phyloP scores from a whole-genome alignment of 2,113 vertebrate genomes.

The Pavo muticus region DNA sequence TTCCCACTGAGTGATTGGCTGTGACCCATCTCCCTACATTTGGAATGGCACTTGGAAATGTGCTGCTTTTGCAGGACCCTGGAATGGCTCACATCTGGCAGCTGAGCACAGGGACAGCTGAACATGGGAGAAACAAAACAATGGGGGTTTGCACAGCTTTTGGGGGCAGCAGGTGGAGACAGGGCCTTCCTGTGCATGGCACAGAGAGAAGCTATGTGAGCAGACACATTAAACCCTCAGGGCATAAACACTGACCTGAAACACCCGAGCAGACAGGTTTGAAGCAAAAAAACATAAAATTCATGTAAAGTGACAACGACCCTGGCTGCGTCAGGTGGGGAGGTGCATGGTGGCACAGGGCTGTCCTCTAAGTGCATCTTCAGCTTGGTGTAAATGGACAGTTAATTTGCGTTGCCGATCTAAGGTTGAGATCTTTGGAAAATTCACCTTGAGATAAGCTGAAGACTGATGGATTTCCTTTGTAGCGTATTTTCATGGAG shows the following conservation, averaged over 20 bases:
- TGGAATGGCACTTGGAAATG: not conserved
- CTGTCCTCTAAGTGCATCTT: constrained; percentile 71
- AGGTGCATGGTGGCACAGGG: constrained; percentile 15
- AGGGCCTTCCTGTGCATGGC: not conserved
- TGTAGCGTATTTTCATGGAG: constrained; percentile 29
- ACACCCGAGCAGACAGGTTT: constrained; percentile 25
- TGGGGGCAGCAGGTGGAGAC: not conserved
- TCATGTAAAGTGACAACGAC: constrained; percentile 3
- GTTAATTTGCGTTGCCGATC: constrained; percentile 71
- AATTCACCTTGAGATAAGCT: constrained; percentile 69
- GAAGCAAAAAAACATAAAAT: constrained; percentile 56
- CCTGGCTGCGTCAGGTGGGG: not conserved
- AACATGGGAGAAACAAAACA: not conserved
- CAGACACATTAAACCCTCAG: constrained; percentile 21
- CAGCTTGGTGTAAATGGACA: constrained; percentile 75
- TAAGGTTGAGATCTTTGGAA: constrained; percentile 65
- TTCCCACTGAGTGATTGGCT: not conserved
- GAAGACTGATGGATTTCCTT: constrained; percentile 68
- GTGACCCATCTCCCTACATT: not conserved
- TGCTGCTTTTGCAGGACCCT: not conserved
- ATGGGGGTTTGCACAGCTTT: not conserved
- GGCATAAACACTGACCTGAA: constrained; percentile 11
- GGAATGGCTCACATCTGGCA: not conserved
- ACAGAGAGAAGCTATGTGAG: not conserved
- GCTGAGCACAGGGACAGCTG: not conserved